These are phyloP conservation scores for Icerya purchasi DNA, from an alignment of 2,888 invertebrate genomes.

Conservation along the genomic window DNA sequence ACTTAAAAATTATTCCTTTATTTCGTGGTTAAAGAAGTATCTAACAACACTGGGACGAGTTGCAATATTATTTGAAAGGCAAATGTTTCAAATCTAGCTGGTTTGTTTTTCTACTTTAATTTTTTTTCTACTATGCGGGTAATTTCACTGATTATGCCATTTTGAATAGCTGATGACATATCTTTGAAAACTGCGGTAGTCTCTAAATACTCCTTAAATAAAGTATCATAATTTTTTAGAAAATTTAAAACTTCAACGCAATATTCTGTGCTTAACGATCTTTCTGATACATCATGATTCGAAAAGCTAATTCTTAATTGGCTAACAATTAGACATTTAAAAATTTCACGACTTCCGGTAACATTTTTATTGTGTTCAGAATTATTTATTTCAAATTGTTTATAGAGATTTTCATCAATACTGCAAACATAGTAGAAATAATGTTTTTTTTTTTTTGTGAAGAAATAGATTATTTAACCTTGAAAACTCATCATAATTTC, in stretches of 20 bases:
- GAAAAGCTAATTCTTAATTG: not conserved
- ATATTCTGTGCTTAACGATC: not conserved
- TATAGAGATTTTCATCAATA: not conserved
- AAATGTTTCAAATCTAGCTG: slow-evolving; percentile 18
- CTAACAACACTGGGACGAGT: slow-evolving; percentile 21
- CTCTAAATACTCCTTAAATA: slow-evolving; percentile 16
- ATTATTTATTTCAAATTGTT: not conserved
- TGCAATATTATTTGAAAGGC: slow-evolving; percentile 18
- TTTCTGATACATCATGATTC: not conserved
- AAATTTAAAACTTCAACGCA: not conserved
- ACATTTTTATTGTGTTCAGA: not conserved
- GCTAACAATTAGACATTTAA: not conserved
- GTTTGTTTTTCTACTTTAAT: slow-evolving; percentile 17
- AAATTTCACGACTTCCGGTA: not conserved
- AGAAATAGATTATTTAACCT: too few relatives aligned
- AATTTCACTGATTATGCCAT: slow-evolving; percentile 19
- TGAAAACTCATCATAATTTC: too few relatives aligned
- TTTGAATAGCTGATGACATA: slow-evolving; percentile 19
- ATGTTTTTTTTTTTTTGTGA: too few relatives aligned
- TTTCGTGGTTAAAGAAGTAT: slow-evolving; percentile 18
- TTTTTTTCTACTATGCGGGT: slow-evolving; percentile 14
- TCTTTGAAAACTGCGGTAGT: slow-evolving; percentile 18
- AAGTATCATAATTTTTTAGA: not conserved
- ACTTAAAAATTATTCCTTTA: slow-evolving; percentile 21
- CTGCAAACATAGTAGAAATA: too few relatives aligned